phyloP scores from a whole-genome alignment of 2,888 invertebrate species.

The Stenolophus ochropezus region DNA sequence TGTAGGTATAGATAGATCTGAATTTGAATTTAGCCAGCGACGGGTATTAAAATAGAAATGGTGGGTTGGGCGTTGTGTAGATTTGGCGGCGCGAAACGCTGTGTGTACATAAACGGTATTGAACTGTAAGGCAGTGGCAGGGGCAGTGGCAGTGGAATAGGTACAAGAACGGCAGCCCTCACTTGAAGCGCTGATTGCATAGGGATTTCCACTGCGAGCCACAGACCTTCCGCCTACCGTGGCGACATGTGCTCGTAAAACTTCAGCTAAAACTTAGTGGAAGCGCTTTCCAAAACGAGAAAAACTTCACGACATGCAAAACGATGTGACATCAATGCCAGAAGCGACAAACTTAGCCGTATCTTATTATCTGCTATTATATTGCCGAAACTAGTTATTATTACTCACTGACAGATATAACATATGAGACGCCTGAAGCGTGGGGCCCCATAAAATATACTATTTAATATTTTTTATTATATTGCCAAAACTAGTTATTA shows the following conservation, averaged over 20 bases:
- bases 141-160: no score
- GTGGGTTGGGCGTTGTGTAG: no score
- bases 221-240: conserved; percentile 45
- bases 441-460: no score
- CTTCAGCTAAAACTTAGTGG: conserved; percentile 52
- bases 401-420: no score
- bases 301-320: conserved; percentile 59
- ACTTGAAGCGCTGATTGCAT: conserved; percentile 46
- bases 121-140: not conserved
- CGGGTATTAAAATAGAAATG: not conserved
- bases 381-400: no score
- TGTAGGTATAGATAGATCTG: no score
- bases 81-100: not conserved
- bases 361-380: no score
- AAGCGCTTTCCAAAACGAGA: conserved; percentile 55
- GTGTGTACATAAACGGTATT: not conserved
- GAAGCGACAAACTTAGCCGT: conserved; percentile 39
- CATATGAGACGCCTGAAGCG: no score
- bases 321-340: conserved; percentile 56
- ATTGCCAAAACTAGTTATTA: no score
- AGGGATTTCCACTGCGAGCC: conserved; percentile 49
- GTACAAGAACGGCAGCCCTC: not conserved
- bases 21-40: no score
- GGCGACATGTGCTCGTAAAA: conserved; percentile 58
- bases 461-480: no score